Conservation (phyloP, 2,113 vertebrate genomes). For the Callionymus lyra region DNA sequence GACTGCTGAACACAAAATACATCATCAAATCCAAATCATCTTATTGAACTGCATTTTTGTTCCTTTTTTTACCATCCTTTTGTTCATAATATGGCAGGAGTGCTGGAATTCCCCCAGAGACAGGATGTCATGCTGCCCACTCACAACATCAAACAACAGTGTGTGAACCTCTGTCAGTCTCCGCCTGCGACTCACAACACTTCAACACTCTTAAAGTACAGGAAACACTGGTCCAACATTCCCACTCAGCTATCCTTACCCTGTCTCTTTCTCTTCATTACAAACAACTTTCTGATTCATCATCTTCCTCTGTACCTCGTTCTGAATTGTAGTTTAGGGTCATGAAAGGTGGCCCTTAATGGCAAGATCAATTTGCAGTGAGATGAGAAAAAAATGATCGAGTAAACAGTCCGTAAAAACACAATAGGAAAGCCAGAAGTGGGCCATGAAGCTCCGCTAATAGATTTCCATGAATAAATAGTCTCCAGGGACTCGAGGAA, state of each 20-base stretch:
- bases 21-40: no score
- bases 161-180: constrained; percentile 26
- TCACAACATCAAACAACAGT: constrained; percentile 49
- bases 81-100: constrained; percentile 32
- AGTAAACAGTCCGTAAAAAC: constrained; percentile 2
- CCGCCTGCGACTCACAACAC: constrained; percentile 24
- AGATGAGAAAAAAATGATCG: constrained; percentile 6
- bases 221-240: constrained; percentile 5
- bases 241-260: no score
- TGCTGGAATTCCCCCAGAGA: constrained; percentile 44
- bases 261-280: no score
- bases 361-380: neutral
- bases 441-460: constrained; percentile 27
- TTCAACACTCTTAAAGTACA: constrained; percentile 40
- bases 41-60: neutral
- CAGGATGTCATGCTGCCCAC: constrained; percentile 42
- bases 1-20: constrained; percentile 3
- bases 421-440: constrained; percentile 20
- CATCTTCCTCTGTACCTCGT: no score
- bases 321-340: no score
- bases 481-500: constrained; percentile 9
- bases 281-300: no score
- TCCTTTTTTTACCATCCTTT: constrained; percentile 18
- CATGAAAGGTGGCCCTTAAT: no score
- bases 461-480: constrained; percentile 17